Base-by-base conservation (phyloP, 2,797 vertebrate species). In the Propithecus deckenii region DNA sequence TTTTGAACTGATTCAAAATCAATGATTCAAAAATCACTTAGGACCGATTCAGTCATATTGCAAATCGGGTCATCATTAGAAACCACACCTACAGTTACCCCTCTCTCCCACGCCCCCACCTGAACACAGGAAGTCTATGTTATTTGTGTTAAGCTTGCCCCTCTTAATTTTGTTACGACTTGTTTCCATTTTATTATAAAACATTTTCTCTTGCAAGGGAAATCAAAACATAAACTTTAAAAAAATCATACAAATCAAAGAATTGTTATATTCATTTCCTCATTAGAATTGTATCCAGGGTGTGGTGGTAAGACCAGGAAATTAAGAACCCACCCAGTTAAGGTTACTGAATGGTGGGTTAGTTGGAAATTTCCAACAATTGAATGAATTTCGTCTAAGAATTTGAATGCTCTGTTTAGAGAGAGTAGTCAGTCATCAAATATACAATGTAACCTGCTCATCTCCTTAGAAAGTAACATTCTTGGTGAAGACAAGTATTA, bases 151-250 rank as follows among this genome's bases (percentile, higher is more conserved):
- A 55, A 88, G 6, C 15, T 46, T 74, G 9, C 72, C 52, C 55
- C 13, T 67, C 9, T 91, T 74, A 84, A 41, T 3, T 7, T 32
- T 41, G 55, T 38, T 85, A 67, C 11, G 46, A 28, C 14, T 78
- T 50, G 3, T 87, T 95, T 79, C 32, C 10, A 30, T 23, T 88
- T 14, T 48, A 46, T 65, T 61, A 89, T 59, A 80, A 95, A 95
- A 61, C 87, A 69, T 67, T 89, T 79, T 89, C 43, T 85, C 69
- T 86, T 74, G 4, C 8, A 94, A 84, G n/a, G 15, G 25, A 89
- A 78, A 67, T 57, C 18, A 48, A 96, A 95, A 65, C n/a, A 86
- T 41, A 85, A 79, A 74, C 41, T 86, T 79, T 87, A 74, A 63
- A 80, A 59, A 80, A 89, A 85, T 83, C 20, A 75, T 35, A 35